Evolutionary conservation across 1,140 invertebrate genomes (phyloP), one percentile per base, ranked within the genome.

Genomic region (Xylocopa sonorina): DNA sequence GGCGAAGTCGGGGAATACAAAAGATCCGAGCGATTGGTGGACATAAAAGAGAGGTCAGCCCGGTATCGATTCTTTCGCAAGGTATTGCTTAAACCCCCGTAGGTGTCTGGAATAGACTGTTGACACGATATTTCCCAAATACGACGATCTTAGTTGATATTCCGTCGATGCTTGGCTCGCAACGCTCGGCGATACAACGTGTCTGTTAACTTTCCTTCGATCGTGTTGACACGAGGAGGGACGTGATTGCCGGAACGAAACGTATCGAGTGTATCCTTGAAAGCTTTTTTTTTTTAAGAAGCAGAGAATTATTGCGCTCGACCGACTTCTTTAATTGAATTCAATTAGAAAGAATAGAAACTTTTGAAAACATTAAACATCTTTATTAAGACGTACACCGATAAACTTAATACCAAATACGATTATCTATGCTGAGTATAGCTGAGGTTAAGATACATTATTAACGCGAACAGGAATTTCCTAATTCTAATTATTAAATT

Each of bases 61-160:
- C 34, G 10, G 32, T 12, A 63, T 63, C 38, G 34, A 43, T 27
- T 18, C 24, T 63, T 63, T 27, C 34, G 4, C 12, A n/a, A 38
- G 32, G 14, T 38, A 62, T 27, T 63, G 14, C 24, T 1, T n/a
- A n/a, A 38, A 38, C 5, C 62, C 38, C 7, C 14, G 38, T 63
- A 21, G 3, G 18, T 14, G 5, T 43, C 24, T 63, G 24, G 34
- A 63, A 64, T 27, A 3, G n/a, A 43, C 16, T 64, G 38, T 64
- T 21, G 62, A 43, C 43, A 64, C 62, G 18, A 3, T 63, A 43
- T 63, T 43, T 34, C 34, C 34, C 24, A 41, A 63, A 63, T 38
- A 63, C 14, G 24, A 3, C 16, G 3, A 43, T 64, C 43, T 38
- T 64, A 64, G 24, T 64, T 64, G 43, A 64, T 64, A 64, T 64